phyloP scores from a whole-genome alignment of 2,113 vertebrate genomes.

The Herpetotheres cachinnans region DNA sequence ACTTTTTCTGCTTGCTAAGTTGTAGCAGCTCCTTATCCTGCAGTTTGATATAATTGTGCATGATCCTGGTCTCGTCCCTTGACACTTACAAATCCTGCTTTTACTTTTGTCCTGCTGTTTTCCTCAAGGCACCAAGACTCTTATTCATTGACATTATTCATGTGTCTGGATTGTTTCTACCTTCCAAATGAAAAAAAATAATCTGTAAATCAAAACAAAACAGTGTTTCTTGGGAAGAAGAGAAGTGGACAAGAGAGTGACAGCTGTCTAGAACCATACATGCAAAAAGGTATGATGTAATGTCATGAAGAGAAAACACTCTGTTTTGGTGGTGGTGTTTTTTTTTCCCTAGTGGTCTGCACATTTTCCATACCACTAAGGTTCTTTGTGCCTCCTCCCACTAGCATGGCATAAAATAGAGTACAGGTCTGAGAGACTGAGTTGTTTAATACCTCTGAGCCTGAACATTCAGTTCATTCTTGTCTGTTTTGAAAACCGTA shows the following conservation, averaged over 20 bases:
- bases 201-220: neutral
- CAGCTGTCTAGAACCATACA: neutral
- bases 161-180: neutral
- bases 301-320: neutral
- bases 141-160: neutral
- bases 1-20: neutral
- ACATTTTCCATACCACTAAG: neutral
- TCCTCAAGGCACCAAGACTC: neutral
- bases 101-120: neutral
- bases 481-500: neutral
- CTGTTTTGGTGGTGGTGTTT: neutral
- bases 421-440: neutral
- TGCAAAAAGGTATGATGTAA: neutral
- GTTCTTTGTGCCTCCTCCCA: neutral
- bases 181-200: neutral
- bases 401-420: neutral
- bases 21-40: neutral
- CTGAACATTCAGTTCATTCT: neutral
- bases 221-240: neutral
- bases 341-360: fast-evolving
- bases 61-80: neutral
- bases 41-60: fast-evolving
- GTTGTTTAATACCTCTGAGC: neutral
- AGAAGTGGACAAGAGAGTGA: neutral
- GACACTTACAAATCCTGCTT: neutral